Evolutionary conservation across 2,888 invertebrate genomes (phyloP), one percentile per base, ranked within the genome.

Genomic region (Caenorhabditis virilis): DNA sequence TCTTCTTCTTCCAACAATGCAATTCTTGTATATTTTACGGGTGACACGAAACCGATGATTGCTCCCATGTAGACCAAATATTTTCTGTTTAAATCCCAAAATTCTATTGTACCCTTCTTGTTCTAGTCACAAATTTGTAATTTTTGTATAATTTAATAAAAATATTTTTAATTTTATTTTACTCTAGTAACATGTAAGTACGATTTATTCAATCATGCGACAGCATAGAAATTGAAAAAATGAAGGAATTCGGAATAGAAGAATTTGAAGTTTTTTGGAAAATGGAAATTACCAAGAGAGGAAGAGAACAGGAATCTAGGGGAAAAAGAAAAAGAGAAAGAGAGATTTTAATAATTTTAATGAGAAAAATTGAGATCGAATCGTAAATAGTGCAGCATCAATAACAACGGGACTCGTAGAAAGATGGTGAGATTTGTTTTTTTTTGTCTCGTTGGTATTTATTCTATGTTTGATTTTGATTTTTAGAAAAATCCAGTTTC

Each of bases 401-500:
- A n/a, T n/a, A n/a, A n/a, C n/a, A n/a, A n/a, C n/a, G n/a, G n/a
- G n/a, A 42, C 42, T 42, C 42, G 42, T 42, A 42, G 42, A 38
- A 18, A 18, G 16, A 20, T 42, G 23, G 36, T 5, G 36, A 36
- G n/a, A 36, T 9, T 30, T 9, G 30, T 30, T 30, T 6, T 5
- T 50, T 11, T 13, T 33, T 38, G 13, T 13, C 22, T 16, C 25
- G 18, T 7, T 18, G 9, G 23, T n/a, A n/a, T n/a, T n/a, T n/a
- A n/a, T n/a, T n/a, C n/a, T n/a, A n/a, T n/a, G n/a, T n/a, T n/a
- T n/a, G n/a, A n/a, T n/a, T n/a, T n/a, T n/a, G n/a, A n/a, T n/a
- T n/a, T 53, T 72, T 51, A 80, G 71, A 80, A 81, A 76, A 80
- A 80, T 49, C 79, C 79, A 39, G 80, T 80, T 59, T 80, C 78